Evolutionary conservation across 92 coral and sea anemone genomes (phyloP).

Genomic region (Epizoanthus scotinus): DNA sequence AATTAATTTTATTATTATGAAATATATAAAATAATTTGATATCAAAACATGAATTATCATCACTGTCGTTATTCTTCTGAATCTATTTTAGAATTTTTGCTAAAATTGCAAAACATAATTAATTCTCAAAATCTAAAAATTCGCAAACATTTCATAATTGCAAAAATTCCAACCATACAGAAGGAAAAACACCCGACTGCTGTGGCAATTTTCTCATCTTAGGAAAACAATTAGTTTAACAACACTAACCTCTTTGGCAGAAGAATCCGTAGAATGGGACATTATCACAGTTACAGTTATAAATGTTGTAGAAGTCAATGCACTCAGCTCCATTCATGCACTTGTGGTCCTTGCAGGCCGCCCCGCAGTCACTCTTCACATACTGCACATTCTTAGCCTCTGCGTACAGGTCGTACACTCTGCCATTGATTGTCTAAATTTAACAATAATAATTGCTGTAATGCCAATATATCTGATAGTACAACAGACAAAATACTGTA

Average conservation of each 20-base stretch:
- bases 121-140: too few species aligned
- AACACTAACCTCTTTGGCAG: slow-evolving; percentile 63
- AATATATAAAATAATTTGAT: too few species aligned
- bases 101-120: too few species aligned
- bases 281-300: slow-evolving; percentile 73
- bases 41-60: too few species aligned
- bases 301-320: slow-evolving; percentile 75
- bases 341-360: slow-evolving; percentile 52
- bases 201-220: background rate
- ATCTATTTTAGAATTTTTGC: too few species aligned
- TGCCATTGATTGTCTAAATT: slow-evolving; percentile 75
- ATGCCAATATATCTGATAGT: background rate
- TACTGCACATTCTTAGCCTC: slow-evolving; percentile 53
- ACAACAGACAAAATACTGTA: too few species aligned
- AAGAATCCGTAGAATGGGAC: slow-evolving; percentile 85
- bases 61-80: too few species aligned
- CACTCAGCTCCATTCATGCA: slow-evolving; percentile 71
- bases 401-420: slow-evolving; percentile 60
- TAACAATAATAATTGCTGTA: background rate
- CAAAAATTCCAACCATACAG: too few species aligned
- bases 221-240: background rate
- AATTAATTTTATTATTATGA: too few species aligned
- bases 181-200: too few species aligned
- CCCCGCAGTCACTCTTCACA: slow-evolving; percentile 72
- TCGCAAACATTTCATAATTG: too few species aligned